phyloP scores from a whole-genome alignment of 2,797 vertebrate species.

The Sylvilagus floridanus region DNA sequence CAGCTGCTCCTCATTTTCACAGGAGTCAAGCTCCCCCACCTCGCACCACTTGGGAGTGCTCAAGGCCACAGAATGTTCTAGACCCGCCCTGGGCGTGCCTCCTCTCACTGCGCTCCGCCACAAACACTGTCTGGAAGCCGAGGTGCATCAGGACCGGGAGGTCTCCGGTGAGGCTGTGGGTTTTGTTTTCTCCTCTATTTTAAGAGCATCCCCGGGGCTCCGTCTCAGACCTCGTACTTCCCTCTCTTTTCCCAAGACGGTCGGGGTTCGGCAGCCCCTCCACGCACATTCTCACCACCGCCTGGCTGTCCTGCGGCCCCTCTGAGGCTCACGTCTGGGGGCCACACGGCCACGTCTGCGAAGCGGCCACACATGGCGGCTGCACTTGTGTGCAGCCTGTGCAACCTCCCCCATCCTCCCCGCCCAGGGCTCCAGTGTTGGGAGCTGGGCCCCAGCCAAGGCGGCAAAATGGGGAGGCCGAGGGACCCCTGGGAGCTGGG shows the following conservation, averaged over 20 bases:
- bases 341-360: too few relatives aligned
- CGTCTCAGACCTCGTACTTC: background rate
- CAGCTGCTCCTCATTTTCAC: background rate
- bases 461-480: too few relatives aligned
- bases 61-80: background rate
- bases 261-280: background rate
- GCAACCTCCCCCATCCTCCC: too few relatives aligned
- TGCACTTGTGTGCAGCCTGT: too few relatives aligned
- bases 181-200: background rate
- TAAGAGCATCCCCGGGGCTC: background rate
- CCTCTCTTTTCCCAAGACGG: background rate
- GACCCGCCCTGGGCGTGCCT: background rate
- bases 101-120: too few relatives aligned
- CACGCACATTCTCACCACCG: background rate
- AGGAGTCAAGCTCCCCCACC: background rate
- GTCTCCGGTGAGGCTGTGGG: too few relatives aligned
- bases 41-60: background rate
- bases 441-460: too few relatives aligned
- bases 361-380: too few relatives aligned
- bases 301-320: background rate
- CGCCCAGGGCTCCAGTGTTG: background rate
- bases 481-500: too few relatives aligned
- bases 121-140: background rate
- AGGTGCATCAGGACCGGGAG: background rate
- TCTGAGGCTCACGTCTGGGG: background rate